Conservation (phyloP, 1,140 invertebrate species). For the Ceratosolen solmsi region DNA sequence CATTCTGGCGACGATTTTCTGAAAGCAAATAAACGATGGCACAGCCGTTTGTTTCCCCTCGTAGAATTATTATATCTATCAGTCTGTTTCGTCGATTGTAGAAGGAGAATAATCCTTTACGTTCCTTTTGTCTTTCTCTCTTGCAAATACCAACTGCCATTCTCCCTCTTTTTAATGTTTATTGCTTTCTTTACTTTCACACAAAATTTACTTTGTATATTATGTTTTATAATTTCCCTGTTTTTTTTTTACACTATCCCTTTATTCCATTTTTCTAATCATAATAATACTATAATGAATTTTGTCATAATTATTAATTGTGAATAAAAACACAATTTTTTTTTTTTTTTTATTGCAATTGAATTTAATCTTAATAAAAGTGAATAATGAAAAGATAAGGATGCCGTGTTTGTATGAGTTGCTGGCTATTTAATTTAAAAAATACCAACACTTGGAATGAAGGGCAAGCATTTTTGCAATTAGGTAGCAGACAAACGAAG, state of each 20-base stretch:
- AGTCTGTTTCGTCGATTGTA: constrained; percentile 59
- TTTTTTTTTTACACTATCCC: not conserved
- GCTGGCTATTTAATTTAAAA: too few species aligned
- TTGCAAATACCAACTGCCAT: not conserved
- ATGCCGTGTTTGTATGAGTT: too few species aligned
- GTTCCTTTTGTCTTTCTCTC: not conserved
- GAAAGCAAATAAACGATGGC: constrained; percentile 34
- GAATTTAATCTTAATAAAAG: too few species aligned
- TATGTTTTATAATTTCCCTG: not conserved
- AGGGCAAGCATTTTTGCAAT: too few species aligned
- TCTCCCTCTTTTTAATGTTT: not conserved
- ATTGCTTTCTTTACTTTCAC: not conserved
- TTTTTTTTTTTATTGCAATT: too few species aligned
- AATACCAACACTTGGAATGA: too few species aligned
- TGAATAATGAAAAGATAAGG: too few species aligned
- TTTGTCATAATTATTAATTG: not conserved
- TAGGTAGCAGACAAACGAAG: too few species aligned
- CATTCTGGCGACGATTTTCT: constrained; percentile 31
- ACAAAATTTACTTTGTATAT: not conserved
- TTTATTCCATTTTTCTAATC: not conserved
- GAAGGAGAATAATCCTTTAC: not conserved
- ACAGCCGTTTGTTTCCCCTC: constrained; percentile 53
- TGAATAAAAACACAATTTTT: too few species aligned
- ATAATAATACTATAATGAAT: not conserved
- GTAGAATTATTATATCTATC: constrained; percentile 41